A percentile compares a stretch with the other conserved stretches of the same genome.
These are phyloP conservation scores for Apotomis betuletana DNA, from an alignment of 2,888 invertebrate species.

Conservation along the genomic window DNA sequence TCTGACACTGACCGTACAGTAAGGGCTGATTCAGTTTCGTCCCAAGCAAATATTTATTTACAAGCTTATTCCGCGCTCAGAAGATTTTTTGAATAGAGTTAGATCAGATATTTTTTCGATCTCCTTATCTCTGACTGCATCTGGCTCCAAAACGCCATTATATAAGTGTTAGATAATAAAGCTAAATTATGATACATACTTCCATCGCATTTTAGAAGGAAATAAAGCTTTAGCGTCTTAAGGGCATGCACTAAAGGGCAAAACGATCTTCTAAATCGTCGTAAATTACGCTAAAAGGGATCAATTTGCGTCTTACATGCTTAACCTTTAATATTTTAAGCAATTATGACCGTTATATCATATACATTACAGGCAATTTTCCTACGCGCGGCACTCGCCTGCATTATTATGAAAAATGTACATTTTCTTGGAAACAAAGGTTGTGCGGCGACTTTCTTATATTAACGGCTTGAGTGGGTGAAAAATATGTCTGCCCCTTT, in stretches of 20 bases:
- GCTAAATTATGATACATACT: too few species aligned
- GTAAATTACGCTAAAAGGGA: constrained; percentile 45
- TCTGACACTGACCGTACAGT: too few species aligned
- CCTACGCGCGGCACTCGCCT: constrained; percentile 36
- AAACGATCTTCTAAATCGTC: constrained; percentile 41
- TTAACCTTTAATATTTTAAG: constrained; percentile 43
- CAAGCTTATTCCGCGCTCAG: too few species aligned
- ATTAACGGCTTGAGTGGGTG: constrained; percentile 33
- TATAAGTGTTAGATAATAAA: too few species aligned
- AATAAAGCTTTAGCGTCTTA: constrained; percentile 11
- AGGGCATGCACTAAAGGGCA: constrained; percentile 26
- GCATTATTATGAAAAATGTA: constrained; percentile 43
- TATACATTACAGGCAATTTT: constrained; percentile 45
- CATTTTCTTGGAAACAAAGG: constrained; percentile 45
- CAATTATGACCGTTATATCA: constrained; percentile 44
- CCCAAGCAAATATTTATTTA: too few species aligned
- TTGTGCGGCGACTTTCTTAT: constrained; percentile 36
- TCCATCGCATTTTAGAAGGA: neutral
- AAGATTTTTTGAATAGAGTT: too few species aligned
- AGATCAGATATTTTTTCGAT: too few species aligned
- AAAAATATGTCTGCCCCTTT: constrained; percentile 18
- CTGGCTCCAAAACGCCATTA: too few species aligned
- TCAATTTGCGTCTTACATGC: constrained; percentile 42
- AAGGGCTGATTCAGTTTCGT: too few species aligned
- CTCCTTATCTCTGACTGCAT: too few species aligned